Base-by-base conservation (phyloP, 2,888 invertebrate species). In the Steromphala cineraria region DNA sequence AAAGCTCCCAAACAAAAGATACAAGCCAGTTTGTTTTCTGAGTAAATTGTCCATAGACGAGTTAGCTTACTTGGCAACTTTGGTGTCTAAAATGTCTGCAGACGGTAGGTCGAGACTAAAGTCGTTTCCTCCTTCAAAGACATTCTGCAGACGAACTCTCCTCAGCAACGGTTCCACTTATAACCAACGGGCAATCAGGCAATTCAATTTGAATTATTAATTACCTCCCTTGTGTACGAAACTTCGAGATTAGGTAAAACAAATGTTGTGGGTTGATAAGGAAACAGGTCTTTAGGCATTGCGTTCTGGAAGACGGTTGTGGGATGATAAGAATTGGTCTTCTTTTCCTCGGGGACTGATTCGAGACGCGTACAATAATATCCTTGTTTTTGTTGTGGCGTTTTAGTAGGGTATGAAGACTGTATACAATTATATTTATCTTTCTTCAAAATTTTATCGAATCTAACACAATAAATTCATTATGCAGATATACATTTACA, bases 51-150 rank as follows among this genome's bases (percentile, higher is more conserved):
- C 15, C 71, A 36, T 13, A 19, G 15, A 15, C 24, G 31, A 71
- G 71, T 71, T 71, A 36, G 71, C 36, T 71, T 71, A 36, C 71
- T 71, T 71, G n/a, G 71, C 40, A 36, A 71, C 71, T 36, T 36
- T 36, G 19, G n/a, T 17, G 71, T 15, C 71, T 71, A 31, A 15
- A 19, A 40, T 71, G 71, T 31, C 71, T n/a, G 71, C 36, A 21
- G 28, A 19, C 36, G 19, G 71, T 71, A 36, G 71, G 8, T 46
- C 46, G 40, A 19, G 71, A 19, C 71, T 15, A n/a, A 71, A 71
- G 71, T 31, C 71, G 17, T 36, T 46, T 31, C 40, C 36, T 36
- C 62, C 71, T 71, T 71, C 71, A 71, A 71, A 71, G 36, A 71
- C 71, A 71, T 71, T 71, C 36, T 40, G 36, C n/a, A 40, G 40